Base-by-base conservation (phyloP, 2,888 invertebrate genomes). In the Biston betularia region DNA sequence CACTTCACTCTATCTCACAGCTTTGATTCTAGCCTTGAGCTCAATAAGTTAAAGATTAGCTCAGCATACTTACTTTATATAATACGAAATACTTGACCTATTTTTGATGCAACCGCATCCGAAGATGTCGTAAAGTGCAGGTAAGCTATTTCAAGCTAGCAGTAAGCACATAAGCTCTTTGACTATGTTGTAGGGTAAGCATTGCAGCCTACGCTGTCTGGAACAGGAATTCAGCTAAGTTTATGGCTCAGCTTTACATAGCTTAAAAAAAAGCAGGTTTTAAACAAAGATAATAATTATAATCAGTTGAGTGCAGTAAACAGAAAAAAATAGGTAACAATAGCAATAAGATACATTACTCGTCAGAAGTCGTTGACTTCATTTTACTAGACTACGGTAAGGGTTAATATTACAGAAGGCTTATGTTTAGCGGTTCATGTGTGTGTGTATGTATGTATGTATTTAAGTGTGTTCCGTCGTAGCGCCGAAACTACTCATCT, bases 111-210 rank as follows among this genome's bases (percentile, higher is more conserved):
- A 64, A 45, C 57, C 50, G 55, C 66, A 65, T 68, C 61, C 61
- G 55, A 55, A 69, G 65, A 70, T 61, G 73, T 68, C 72, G 69
- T 74, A 71, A 72, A 71, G 68, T 44, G 60, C 72, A 72, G 72
- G 71, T 74, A 72, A 74, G 64, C 74, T 67, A 67, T 71, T 70
- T 63, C 55, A 65, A 65, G 57, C 68, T 33, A 63, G 62, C 53
- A 62, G 65, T 72, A 66, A 74, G 74, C 69, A 68, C 66, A 69
- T 71, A 74, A 72, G 72, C 72, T 68, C 60, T 60, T 72, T 69
- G 69, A 74, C 70, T 68, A 65, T 59, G 60, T 71, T 65, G 60
- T 62, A 15, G 61, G 62, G 63, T 63, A 55, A 66, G 58, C 62
- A 58, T 55, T 55, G 58, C 62, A 63, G 56, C 62, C 55, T 63